phyloP scores from a whole-genome alignment of 1,140 invertebrate genomes.

The Dendroctonus valens region DNA sequence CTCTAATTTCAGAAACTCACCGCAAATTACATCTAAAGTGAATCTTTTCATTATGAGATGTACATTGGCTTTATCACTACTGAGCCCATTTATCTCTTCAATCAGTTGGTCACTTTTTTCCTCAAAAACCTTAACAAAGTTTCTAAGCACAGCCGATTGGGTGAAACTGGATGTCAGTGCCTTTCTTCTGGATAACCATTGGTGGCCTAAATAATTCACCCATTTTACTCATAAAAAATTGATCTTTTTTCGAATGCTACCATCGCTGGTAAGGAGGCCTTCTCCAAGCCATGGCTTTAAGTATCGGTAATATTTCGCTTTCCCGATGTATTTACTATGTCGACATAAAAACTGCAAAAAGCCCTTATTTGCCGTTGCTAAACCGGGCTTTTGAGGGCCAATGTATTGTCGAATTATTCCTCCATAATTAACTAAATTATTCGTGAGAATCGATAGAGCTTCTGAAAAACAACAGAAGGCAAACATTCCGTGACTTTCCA shows the following conservation, averaged over 20 bases:
- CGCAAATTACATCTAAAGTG: conserved; percentile 28
- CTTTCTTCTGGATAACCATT: conserved; percentile 30
- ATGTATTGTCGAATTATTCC: conserved; percentile 23
- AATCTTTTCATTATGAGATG: conserved; percentile 21
- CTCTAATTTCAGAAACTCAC: conserved; percentile 10
- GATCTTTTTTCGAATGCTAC: conserved; percentile 5
- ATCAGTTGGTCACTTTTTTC: conserved; percentile 16
- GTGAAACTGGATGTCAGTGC: conserved; percentile 22
- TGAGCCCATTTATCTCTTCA: conserved; percentile 1
- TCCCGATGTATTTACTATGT: conserved; percentile 9
- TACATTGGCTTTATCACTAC: conserved; percentile 11
- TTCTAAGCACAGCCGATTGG: conserved; percentile 2
- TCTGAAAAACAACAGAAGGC: conserved; percentile 7
- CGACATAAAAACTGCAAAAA: conserved; percentile 18
- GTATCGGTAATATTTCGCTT: conserved; percentile 6
- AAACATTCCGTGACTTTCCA: neutral
- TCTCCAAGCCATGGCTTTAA: conserved; percentile 16
- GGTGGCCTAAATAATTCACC: conserved; percentile 12
- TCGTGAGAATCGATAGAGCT: conserved; percentile 13
- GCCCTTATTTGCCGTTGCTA: conserved; percentile 13
- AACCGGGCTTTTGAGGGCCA: conserved; percentile 19
- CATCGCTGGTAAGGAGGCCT: conserved; percentile 17
- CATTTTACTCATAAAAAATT: neutral
- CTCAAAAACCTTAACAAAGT: conserved; percentile 24
- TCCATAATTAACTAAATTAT: conserved; percentile 10